A percentile compares a stretch with the other conserved stretches of the same genome.
Evolutionary conservation across 2,113 vertebrate genomes (phyloP).

Genomic region (Aegotheles bennettii): DNA sequence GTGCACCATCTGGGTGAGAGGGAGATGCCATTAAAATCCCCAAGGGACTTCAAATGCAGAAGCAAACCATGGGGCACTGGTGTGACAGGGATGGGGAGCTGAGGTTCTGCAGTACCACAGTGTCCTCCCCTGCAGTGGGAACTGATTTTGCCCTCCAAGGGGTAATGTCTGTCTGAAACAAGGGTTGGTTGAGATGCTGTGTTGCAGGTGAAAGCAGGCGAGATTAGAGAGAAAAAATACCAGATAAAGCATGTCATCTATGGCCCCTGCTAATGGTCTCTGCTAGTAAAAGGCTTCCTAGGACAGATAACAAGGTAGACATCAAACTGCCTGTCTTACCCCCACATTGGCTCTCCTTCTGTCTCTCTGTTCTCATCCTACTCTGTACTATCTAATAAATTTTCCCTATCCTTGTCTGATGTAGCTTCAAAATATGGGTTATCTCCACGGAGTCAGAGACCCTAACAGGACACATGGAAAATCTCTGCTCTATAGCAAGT

Average conservation of each 20-base stretch:
- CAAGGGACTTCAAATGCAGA: neutral
- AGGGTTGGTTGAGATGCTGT: neutral
- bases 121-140: neutral
- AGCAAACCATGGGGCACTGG: neutral
- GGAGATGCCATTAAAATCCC: neutral
- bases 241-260: neutral
- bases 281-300: neutral
- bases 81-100: neutral
- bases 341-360: neutral
- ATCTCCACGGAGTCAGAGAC: neutral
- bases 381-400: neutral
- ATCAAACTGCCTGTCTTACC: neutral
- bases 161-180: neutral
- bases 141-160: neutral
- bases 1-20: neutral
- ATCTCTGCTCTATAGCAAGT: neutral
- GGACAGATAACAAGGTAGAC: neutral
- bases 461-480: neutral
- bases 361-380: neutral
- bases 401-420: neutral
- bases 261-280: neutral
- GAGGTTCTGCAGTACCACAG: neutral
- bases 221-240: neutral
- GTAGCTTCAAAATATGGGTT: neutral
- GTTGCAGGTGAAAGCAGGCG: neutral